These are phyloP conservation scores for Cairina moschata DNA, from an alignment of 2,113 vertebrate genomes.

Conservation along the genomic window DNA sequence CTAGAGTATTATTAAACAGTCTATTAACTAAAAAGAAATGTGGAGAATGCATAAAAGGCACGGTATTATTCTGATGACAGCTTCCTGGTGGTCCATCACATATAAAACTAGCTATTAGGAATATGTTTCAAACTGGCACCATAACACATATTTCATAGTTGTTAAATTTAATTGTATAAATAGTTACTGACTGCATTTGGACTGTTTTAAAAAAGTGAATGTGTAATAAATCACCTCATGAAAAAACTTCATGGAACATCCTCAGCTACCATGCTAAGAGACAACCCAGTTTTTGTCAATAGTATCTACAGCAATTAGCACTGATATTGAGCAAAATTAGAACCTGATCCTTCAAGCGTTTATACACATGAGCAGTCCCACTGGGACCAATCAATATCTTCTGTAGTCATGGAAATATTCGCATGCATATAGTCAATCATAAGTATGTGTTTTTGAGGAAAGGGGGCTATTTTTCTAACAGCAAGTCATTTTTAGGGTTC, in stretches of 20 bases:
- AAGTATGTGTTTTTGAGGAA: neutral
- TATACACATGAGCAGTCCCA: neutral
- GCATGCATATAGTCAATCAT: neutral
- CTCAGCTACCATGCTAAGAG: neutral
- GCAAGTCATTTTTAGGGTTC: neutral
- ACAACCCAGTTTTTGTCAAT: conserved; percentile 10
- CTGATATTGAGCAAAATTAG: conserved; percentile 46
- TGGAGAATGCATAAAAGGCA: neutral
- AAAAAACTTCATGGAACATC: conserved; percentile 11
- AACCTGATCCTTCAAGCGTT: conserved; percentile 42
- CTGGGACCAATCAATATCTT: conserved; percentile 20
- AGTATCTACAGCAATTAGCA: conserved; percentile 38
- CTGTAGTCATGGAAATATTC: conserved; percentile 18
- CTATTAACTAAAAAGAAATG: conserved; percentile 39
- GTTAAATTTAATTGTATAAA: conserved; percentile 57
- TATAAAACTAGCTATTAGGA: conserved; percentile 50
- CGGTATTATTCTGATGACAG: conserved; percentile 32
- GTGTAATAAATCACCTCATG: neutral
- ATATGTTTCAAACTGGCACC: conserved; percentile 27
- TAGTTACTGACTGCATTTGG: conserved; percentile 22
- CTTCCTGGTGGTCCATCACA: conserved; percentile 42
- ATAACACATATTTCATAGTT: conserved; percentile 25
- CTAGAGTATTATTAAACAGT: conserved; percentile 31
- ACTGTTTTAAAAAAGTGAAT: neutral
- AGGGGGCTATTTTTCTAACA: neutral